Evolutionary conservation across 2,888 invertebrate genomes (phyloP).

Genomic region (Acanthopleura granulata): DNA sequence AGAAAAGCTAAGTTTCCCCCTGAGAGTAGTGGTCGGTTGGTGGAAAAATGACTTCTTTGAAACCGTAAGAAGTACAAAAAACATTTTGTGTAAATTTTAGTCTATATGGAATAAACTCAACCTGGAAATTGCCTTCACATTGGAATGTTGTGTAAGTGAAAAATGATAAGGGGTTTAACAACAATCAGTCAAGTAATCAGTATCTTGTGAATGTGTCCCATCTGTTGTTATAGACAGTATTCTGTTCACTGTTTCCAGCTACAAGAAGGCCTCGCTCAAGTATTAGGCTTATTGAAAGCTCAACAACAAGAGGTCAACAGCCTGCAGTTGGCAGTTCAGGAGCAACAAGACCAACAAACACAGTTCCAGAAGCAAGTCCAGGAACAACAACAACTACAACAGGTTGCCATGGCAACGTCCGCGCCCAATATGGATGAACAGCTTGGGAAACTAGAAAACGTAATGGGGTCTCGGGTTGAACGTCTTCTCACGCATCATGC

Average conservation of each 20-base stretch:
- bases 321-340: constrained; percentile 51
- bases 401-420: constrained; percentile 42
- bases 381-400: constrained; percentile 51
- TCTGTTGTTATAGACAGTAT: no score
- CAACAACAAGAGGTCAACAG: constrained; percentile 59
- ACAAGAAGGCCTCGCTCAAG: constrained; percentile 44
- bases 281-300: constrained; percentile 46
- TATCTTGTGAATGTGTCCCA: no score
- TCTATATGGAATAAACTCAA: no score
- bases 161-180: no score
- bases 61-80: no score
- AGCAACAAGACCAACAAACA: constrained; percentile 55
- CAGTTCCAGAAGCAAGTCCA: constrained; percentile 50
- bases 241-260: constrained; percentile 38
- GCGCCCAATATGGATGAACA: constrained; percentile 56
- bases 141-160: no score
- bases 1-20: no score
- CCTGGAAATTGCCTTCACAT: no score
- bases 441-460: constrained; percentile 58
- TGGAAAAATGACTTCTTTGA: no score
- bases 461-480: constrained; percentile 57
- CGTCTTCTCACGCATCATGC: constrained; percentile 57
- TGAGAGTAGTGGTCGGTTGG: no score
- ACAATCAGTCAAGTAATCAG: no score
- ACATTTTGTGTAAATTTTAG: no score